Evolutionary conservation across 2,797 vertebrate genomes (phyloP), one percentile per base, ranked within the genome.

Genomic region (Gambusia yucatana): DNA sequence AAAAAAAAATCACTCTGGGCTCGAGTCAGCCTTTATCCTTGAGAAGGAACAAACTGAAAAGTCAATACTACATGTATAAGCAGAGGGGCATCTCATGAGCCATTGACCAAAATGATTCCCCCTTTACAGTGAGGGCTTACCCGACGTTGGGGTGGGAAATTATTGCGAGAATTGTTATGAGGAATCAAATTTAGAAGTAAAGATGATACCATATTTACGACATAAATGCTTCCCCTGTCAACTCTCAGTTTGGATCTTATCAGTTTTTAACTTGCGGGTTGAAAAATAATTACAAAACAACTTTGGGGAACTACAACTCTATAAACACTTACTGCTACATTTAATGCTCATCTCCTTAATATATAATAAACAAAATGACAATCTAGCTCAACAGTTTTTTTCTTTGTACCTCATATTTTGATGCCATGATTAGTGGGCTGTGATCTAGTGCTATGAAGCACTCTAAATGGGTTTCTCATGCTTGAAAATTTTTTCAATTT

Each of bases 1-100:
- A 86, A 84, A 33, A 84, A 33, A 33, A 33, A 89, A 84, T 80
- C 77, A 73, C 76, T 78, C 80, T 84, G 46, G 57, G 43, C 74
- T 77, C 75, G 59, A 79, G 33, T 79, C 70, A 30, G 30, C 36
- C 13, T 57, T 76, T 74, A 77, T 77, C 50, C 46, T 74, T 55
- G 65, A 82, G 28, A 74, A 70, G 41, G 41, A 74, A 78, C 48
- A 67, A 65, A 63, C 63, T 71, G 9, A 77, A 70, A 78, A 65
- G 67, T 57, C 14, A 65, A 9, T 41, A 46, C 72, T n/a, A n/a
- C 36, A 16, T 44, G 44, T 71, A 63, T 74, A 44, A 78, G 72
- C 55, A 61, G 2, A 36, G 44, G 76, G n/a, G 61, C 75, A 84
- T 79, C 44, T 81, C 44, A 77, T 33, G 16, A 80, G n/a, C 44